Evolutionary conservation across 2,113 vertebrate genomes (phyloP).

Genomic region (Crocuta crocuta): DNA sequence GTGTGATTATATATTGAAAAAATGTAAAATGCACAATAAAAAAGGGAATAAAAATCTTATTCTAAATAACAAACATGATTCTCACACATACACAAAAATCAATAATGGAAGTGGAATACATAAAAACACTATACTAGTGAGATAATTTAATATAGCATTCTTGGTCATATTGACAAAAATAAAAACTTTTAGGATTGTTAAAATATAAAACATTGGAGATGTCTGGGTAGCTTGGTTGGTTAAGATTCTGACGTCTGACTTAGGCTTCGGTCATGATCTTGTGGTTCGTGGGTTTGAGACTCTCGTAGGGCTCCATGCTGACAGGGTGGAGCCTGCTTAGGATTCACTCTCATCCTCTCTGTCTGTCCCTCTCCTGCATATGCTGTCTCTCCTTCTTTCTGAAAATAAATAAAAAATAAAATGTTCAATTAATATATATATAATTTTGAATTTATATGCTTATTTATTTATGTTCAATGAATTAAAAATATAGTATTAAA

Average conservation of each 20-base stretch:
- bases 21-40: not conserved
- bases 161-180: not conserved
- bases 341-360: no score
- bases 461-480: not conserved
- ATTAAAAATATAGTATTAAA: not conserved
- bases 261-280: no score
- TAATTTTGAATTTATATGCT: not conserved
- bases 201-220: no score
- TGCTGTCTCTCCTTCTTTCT: no score
- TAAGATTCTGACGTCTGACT: no score
- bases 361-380: no score
- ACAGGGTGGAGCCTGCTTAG: no score
- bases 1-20: not conserved
- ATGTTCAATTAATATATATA: not conserved
- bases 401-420: not conserved
- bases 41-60: not conserved
- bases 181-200: not conserved
- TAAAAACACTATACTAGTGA: not conserved
- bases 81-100: not conserved
- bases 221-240: no score
- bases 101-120: not conserved
- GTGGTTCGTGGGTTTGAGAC: no score
- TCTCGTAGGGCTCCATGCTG: no score
- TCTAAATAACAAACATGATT: not conserved
- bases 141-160: not conserved